Percentiles rank a stretch among this genome's conserved stretches.
These are phyloP conservation scores for Scaptomyza tumidula DNA, from an alignment of 2,888 invertebrate species.

Conservation along the genomic window DNA sequence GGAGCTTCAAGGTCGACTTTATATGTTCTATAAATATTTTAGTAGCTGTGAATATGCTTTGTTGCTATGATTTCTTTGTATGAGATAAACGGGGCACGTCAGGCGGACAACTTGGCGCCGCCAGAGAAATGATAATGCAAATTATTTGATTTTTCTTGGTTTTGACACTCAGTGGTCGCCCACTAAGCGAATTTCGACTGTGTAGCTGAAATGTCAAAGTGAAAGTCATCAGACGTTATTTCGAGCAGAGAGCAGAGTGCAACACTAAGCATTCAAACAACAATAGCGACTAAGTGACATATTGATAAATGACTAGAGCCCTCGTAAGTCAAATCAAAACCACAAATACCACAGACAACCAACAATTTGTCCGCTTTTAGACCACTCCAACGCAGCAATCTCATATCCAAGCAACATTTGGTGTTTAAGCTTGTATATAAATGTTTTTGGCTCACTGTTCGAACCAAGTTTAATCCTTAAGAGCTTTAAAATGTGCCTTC, in stretches of 20 bases:
- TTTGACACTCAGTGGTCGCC: conserved; percentile 9
- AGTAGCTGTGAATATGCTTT: conserved; percentile 2
- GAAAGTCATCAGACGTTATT: conserved; percentile 46
- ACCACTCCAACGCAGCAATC: conserved; percentile 9
- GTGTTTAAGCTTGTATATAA: conserved; percentile 33
- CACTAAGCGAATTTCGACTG: conserved; percentile 37
- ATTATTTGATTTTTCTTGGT: conserved; percentile 44
- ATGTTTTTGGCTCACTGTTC: conserved; percentile 30
- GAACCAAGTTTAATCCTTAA: conserved; percentile 12
- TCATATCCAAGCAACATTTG: conserved; percentile 38
- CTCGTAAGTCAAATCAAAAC: conserved; percentile 39
- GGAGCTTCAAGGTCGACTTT: too few species aligned
- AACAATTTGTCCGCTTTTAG: conserved; percentile 40
- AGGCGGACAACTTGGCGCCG: conserved; percentile 41
- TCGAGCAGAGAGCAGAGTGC: conserved; percentile 1
- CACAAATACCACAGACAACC: conserved; percentile 34
- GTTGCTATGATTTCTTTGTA: neutral
- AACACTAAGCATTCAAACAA: conserved; percentile 48
- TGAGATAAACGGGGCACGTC: conserved; percentile 32
- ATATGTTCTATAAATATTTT: conserved; percentile 38
- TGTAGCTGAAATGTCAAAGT: conserved; percentile 44
- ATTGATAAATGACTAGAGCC: conserved; percentile 61
- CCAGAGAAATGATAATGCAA: conserved; percentile 49
- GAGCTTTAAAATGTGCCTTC: conserved; percentile 32
- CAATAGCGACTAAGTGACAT: conserved; percentile 67